Evolutionary conservation across 2,113 vertebrate species (phyloP).

Genomic region (Cranoglanis bouderius): DNA sequence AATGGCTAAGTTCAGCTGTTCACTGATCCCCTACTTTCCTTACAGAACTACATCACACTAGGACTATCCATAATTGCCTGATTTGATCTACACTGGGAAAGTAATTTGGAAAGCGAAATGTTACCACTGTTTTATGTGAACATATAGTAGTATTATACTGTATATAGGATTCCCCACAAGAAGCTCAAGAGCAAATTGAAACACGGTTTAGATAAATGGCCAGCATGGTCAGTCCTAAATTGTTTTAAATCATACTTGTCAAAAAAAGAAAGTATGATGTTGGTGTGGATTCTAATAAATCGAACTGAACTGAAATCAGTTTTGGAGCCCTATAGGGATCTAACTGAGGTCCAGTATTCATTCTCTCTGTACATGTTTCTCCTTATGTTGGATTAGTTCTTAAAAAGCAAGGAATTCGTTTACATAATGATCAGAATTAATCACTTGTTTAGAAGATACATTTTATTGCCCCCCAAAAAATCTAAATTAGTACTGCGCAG

Average conservation of each 20-base stretch:
- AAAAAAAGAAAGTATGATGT: background rate
- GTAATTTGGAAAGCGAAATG: background rate
- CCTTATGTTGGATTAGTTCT: background rate
- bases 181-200: no score
- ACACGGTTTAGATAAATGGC: no score
- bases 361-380: background rate
- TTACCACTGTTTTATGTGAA: background rate
- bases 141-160: background rate
- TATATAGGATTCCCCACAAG: no score
- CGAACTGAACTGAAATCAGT: background rate
- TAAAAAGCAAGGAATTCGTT: background rate
- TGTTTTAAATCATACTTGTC: background rate
- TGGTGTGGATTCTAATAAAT: background rate
- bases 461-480: background rate
- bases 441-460: background rate
- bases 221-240: background rate
- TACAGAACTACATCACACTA: no score
- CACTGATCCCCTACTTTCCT: no score
- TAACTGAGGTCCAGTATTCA: background rate
- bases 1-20: no score
- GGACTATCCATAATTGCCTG: background rate
- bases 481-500: background rate
- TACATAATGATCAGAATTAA: conserved; percentile 13
- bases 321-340: background rate
- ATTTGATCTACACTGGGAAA: background rate